These are phyloP conservation scores for Chaetorhynchus papuensis DNA, from an alignment of 2,113 vertebrate genomes.

Conservation along the genomic window DNA sequence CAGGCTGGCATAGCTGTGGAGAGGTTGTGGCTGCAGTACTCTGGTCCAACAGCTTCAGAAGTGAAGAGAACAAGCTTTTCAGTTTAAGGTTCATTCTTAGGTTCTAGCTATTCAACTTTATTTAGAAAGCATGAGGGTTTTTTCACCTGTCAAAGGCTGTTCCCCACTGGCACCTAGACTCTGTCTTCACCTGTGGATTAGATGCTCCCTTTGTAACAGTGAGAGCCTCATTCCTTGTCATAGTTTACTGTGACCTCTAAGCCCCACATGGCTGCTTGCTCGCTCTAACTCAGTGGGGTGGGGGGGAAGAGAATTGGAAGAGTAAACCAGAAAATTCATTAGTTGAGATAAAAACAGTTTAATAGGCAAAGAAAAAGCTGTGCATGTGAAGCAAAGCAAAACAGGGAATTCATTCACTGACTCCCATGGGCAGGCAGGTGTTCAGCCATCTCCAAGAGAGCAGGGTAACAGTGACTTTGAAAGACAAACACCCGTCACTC, in stretches of 20 bases:
- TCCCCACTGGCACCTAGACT: neutral
- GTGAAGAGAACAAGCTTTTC: neutral
- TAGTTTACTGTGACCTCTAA: neutral
- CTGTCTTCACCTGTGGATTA: neutral
- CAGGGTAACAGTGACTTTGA: neutral
- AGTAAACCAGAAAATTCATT: neutral
- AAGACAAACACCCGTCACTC: neutral
- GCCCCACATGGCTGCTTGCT: neutral
- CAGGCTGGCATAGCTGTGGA: neutral
- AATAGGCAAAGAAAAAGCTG: neutral
- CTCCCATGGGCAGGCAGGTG: neutral
- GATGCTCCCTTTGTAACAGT: neutral
- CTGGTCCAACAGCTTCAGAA: neutral
- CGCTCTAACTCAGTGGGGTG: neutral
- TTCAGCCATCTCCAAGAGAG: neutral
- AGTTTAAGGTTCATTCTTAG: neutral
- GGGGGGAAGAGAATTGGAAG: rapidly evolving
- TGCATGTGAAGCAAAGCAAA: neutral
- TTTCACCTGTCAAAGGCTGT: neutral
- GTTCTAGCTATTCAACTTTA: neutral
- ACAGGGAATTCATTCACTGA: neutral
- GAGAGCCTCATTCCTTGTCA: neutral
- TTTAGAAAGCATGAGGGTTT: neutral
- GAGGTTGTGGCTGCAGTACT: neutral
- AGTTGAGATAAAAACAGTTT: neutral